Conservation (phyloP, 2,888 invertebrate species). For the Brassicogethes aeneus region DNA sequence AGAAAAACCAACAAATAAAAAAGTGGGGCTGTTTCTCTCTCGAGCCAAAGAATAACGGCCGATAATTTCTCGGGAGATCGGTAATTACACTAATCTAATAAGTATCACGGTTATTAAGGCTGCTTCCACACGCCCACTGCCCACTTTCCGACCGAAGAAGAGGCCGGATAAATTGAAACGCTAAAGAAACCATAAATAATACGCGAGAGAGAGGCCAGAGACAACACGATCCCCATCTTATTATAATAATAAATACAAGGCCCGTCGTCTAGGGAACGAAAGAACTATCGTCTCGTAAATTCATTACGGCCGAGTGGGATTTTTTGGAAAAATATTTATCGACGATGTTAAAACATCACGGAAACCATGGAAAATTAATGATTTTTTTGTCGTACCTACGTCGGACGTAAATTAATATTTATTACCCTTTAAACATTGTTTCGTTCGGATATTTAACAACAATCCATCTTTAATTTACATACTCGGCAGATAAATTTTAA, state of each 20-base stretch:
- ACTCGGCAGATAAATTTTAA: too few relatives aligned
- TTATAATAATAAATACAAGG: slow-evolving; percentile 35
- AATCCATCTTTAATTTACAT: too few relatives aligned
- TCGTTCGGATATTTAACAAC: too few relatives aligned
- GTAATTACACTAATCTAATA: slow-evolving; percentile 39
- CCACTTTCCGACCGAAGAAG: slow-evolving; percentile 14
- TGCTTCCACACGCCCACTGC: slow-evolving; percentile 39
- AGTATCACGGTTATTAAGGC: slow-evolving; percentile 33
- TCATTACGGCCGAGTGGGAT: slow-evolving; percentile 18
- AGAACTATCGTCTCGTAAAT: slow-evolving; percentile 24
- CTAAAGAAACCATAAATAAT: slow-evolving; percentile 39
- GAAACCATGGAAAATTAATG: slow-evolving; percentile 12
- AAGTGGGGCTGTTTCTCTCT: too few relatives aligned
- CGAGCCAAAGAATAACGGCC: too few relatives aligned
- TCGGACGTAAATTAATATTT: too few relatives aligned
- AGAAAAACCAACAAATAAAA: slow-evolving; percentile 14
- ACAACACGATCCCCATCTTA: slow-evolving; percentile 34
- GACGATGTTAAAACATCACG: slow-evolving; percentile 11
- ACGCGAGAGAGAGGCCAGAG: slow-evolving; percentile 39
- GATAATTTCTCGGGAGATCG: slow-evolving; percentile 21
- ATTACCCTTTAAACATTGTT: too few relatives aligned
- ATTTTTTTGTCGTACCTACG: too few relatives aligned
- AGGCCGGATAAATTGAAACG: slow-evolving; percentile 36
- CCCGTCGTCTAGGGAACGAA: too few relatives aligned
- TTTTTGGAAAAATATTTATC: slow-evolving; percentile 13